Evolutionary conservation across 2,888 invertebrate species (phyloP).

Genomic region (Oscheius sp.): DNA sequence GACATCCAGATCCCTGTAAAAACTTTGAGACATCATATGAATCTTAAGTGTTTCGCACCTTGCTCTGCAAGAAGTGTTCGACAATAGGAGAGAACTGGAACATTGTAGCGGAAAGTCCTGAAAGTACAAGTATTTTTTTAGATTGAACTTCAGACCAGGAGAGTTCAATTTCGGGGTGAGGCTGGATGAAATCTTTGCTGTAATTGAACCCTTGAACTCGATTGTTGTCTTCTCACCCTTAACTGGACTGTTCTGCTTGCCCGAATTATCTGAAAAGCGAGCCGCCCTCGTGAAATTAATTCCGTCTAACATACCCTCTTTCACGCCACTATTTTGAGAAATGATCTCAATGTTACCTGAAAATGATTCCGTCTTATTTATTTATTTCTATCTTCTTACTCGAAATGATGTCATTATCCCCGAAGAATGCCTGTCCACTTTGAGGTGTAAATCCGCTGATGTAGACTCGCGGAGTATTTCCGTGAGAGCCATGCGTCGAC

Average conservation of each 20-base stretch:
- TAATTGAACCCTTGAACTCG: conserved; percentile 27
- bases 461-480: conserved; percentile 43
- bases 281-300: not conserved
- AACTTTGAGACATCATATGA: not conserved
- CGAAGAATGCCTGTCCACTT: conserved; percentile 52
- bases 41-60: conserved; percentile 11
- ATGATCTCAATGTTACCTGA: conserved; percentile 19
- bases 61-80: conserved; percentile 64
- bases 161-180: conserved; percentile 17
- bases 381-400: not conserved
- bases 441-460: conserved; percentile 42
- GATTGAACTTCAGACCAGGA: conserved; percentile 7
- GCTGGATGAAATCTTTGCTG: conserved; percentile 22
- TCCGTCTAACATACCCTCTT: conserved; percentile 13
- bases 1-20: conserved; percentile 24
- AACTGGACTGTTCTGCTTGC: conserved; percentile 14
- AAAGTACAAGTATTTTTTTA: not conserved
- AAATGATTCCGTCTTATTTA: no score
- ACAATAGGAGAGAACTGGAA: conserved; percentile 70
- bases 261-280: conserved; percentile 4
- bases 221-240: conserved; percentile 30
- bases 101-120: conserved; percentile 61
- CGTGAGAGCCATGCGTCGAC: conserved; percentile 38
- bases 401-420: conserved; percentile 47
- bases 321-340: not conserved